phyloP scores from a whole-genome alignment of 2,888 invertebrate genomes.

The Brenthis hecate region DNA sequence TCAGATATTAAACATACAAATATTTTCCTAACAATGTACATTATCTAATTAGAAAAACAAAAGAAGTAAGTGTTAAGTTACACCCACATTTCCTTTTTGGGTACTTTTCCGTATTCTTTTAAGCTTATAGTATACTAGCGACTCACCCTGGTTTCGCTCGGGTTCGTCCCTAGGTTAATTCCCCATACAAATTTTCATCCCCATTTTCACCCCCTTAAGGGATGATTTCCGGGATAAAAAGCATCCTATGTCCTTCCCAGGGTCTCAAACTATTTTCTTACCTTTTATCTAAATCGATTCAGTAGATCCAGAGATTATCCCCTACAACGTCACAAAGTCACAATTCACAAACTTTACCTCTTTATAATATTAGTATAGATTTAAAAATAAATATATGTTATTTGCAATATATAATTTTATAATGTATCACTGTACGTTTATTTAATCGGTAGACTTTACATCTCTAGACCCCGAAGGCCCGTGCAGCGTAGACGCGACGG shows the following conservation, averaged over 20 bases:
- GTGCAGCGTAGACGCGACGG: conserved; percentile 43
- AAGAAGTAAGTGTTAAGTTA: neutral
- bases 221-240: too few species aligned
- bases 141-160: too few species aligned
- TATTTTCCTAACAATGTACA: neutral
- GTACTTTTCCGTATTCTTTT: neutral
- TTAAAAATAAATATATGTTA: neutral
- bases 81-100: neutral
- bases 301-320: too few species aligned
- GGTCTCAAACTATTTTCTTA: too few species aligned
- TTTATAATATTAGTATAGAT: neutral
- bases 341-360: too few species aligned
- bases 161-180: too few species aligned
- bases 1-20: neutral
- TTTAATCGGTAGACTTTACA: conserved; percentile 11
- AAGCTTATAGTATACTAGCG: neutral
- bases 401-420: neutral
- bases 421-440: neutral
- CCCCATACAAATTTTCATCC: too few species aligned
- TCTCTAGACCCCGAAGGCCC: conserved; percentile 20
- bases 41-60: neutral
- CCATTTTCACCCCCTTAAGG: too few species aligned
- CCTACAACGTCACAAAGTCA: too few species aligned
- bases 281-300: too few species aligned
- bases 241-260: too few species aligned